Evolutionary conservation across 2,797 vertebrate genomes (phyloP).

Genomic region (Acropternis orthonyx): DNA sequence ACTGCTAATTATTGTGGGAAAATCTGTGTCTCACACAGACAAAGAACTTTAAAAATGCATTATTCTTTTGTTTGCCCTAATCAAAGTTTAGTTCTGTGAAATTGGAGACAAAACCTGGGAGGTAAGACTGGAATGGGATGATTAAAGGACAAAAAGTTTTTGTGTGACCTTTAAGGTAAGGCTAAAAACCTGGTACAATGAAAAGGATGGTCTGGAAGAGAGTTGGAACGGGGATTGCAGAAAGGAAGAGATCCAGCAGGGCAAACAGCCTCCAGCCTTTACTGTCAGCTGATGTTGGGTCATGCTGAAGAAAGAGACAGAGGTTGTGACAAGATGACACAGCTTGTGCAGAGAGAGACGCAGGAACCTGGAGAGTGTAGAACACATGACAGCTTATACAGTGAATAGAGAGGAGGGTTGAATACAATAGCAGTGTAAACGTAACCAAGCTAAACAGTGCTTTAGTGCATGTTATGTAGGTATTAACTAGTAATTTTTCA

Average conservation of each 20-base stretch:
- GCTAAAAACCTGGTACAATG: background rate
- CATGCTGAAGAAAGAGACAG: slow-evolving; percentile 6
- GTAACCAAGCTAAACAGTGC: background rate
- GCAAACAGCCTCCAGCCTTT: slow-evolving; percentile 32
- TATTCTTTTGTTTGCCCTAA: slow-evolving; percentile 16
- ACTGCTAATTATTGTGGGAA: background rate
- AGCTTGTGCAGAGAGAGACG: background rate
- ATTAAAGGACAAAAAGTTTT: slow-evolving; percentile 3
- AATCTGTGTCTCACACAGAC: background rate
- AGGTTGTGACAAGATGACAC: slow-evolving; percentile 22
- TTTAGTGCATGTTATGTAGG: background rate
- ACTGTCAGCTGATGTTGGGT: slow-evolving; percentile 21
- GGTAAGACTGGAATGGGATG: background rate
- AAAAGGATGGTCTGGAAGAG: slow-evolving; percentile 6
- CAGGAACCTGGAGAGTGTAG: background rate
- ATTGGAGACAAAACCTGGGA: background rate
- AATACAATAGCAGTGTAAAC: background rate
- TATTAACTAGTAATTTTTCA: background rate
- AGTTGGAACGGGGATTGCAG: background rate
- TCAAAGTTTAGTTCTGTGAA: slow-evolving; percentile 10
- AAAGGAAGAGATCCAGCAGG: slow-evolving; percentile 27
- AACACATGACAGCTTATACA: background rate
- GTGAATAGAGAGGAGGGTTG: background rate
- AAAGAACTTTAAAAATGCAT: background rate
- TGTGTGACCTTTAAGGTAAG: slow-evolving; percentile 8